Conservation (phyloP, 2,888 invertebrate species). For the Xylocampa areola region DNA sequence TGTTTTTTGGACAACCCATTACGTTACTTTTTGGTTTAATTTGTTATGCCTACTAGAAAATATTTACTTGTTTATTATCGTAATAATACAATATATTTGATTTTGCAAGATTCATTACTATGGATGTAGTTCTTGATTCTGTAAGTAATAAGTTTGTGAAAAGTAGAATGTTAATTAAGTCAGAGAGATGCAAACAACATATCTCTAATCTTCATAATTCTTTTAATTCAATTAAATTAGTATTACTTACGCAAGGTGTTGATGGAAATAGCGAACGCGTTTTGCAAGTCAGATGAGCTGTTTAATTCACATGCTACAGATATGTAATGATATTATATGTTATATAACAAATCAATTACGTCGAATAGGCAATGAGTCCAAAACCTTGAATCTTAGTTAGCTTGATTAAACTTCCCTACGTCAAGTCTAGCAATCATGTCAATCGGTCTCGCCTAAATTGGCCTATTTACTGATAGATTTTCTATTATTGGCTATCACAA, state of each 20-base stretch:
- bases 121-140: conserved; percentile 19
- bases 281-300: conserved; percentile 1
- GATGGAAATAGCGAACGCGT: conserved; percentile 13
- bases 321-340: neutral
- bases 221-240: neutral
- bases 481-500: conserved; percentile 53
- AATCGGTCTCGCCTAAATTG: conserved; percentile 59
- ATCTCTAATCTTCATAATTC: neutral
- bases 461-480: conserved; percentile 54
- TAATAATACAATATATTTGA: conserved; percentile 3
- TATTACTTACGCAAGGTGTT: neutral
- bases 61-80: too few species aligned
- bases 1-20: conserved; percentile 47
- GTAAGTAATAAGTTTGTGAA: conserved; percentile 26
- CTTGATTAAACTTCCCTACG: conserved; percentile 52
- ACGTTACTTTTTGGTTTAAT: conserved; percentile 32
- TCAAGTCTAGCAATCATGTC: conserved; percentile 53
- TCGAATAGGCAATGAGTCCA: conserved; percentile 28
- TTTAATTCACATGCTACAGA: neutral
- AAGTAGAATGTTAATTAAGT: conserved; percentile 10
- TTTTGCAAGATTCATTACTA: conserved; percentile 33
- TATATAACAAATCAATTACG: conserved; percentile 31
- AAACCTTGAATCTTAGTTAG: conserved; percentile 50
- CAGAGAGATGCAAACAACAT: conserved; percentile 12
- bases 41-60: neutral